phyloP scores from a whole-genome alignment of 2,888 invertebrate genomes.

The Lepidocyrtoides sp. region DNA sequence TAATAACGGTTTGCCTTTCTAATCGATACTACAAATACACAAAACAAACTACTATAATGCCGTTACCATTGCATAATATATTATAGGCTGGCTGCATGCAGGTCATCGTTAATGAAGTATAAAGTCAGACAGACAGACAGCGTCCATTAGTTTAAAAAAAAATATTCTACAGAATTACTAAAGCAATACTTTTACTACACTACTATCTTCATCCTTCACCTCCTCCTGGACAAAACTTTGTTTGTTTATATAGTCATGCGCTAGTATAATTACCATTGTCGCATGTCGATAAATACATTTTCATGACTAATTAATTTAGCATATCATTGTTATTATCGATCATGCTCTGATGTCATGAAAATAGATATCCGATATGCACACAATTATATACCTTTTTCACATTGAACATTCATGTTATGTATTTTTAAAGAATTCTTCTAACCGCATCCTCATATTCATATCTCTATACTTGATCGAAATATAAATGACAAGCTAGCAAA shows the following conservation, averaged over 20 bases:
- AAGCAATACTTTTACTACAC: background rate
- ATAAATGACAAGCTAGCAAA: background rate
- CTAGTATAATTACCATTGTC: background rate
- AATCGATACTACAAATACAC: background rate
- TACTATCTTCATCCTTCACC: background rate
- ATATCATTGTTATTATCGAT: background rate
- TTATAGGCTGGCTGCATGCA: no score
- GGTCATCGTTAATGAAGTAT: background rate
- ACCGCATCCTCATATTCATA: no score
- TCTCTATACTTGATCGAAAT: no score
- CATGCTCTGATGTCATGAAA: constrained; percentile 5
- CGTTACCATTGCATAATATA: background rate
- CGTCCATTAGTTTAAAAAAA: no score
- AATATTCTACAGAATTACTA: no score
- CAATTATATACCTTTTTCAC: background rate
- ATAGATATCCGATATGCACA: background rate
- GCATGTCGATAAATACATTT: constrained; percentile 19
- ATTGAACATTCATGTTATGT: no score
- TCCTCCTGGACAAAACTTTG: background rate
- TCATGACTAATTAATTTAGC: constrained; percentile 23
- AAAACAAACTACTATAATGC: background rate
- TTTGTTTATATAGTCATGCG: no score
- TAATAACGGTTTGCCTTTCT: background rate
- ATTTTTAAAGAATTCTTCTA: no score
- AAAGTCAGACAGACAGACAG: background rate